Percentiles rank a stretch among this genome's conserved stretches.
These are phyloP conservation scores for Calameuta pallipes DNA, from an alignment of 2,888 invertebrate genomes.

Conservation along the genomic window DNA sequence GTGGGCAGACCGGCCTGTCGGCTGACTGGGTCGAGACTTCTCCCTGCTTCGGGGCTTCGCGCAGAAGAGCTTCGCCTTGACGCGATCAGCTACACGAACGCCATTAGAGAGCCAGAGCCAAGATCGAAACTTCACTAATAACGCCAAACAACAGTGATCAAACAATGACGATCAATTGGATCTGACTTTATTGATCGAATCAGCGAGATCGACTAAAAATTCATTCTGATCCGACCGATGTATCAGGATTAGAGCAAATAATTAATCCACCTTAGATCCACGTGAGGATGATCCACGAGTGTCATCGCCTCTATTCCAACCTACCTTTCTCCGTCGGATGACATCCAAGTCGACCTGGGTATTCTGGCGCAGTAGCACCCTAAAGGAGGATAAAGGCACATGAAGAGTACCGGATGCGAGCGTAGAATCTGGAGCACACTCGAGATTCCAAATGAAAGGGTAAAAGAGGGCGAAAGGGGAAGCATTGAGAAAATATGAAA, in stretches of 20 bases:
- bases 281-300: too few relatives aligned
- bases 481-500: background rate
- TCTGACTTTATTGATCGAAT: too few relatives aligned
- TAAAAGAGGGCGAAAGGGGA: background rate
- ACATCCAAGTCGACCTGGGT: background rate
- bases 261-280: too few relatives aligned
- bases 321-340: too few relatives aligned
- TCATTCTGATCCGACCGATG: too few relatives aligned
- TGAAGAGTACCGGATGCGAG: background rate
- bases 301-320: too few relatives aligned
- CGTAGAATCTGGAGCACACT: background rate
- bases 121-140: background rate
- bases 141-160: background rate
- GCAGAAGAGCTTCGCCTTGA: background rate
- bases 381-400: background rate
- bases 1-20: slow-evolving; percentile 36
- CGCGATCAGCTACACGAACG: background rate
- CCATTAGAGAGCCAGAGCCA: background rate
- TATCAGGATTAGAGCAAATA: too few relatives aligned
- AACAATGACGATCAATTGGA: background rate
- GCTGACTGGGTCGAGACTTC: slow-evolving; percentile 27
- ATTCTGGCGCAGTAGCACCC: background rate
- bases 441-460: background rate
- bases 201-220: too few relatives aligned
- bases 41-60: background rate